phyloP scores from a whole-genome alignment of 2,113 vertebrate genomes.

The Orientallactaga bullata region DNA sequence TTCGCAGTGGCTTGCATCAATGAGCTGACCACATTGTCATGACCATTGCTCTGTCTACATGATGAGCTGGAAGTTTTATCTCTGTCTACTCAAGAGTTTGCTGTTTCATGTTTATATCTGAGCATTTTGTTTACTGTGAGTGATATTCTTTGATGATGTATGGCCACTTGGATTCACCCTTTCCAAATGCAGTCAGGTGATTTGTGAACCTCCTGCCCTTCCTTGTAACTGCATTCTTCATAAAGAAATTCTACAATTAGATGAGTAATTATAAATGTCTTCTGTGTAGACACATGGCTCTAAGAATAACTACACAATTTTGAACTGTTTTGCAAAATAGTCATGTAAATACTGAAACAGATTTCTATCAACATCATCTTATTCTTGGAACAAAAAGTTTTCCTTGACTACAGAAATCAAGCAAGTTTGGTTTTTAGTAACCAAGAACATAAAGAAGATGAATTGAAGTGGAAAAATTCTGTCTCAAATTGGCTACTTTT shows the following conservation, averaged over 20 bases:
- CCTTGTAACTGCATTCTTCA: conserved; percentile 30
- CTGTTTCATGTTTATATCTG: conserved; percentile 42
- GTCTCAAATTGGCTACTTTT: conserved; percentile 71
- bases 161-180: conserved; percentile 45
- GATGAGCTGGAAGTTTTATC: conserved; percentile 49
- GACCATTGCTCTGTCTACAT: neutral
- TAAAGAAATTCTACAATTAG: conserved; percentile 48
- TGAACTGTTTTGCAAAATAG: conserved; percentile 63
- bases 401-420: conserved; percentile 62
- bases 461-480: conserved; percentile 54
- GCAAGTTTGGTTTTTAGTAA: conserved; percentile 63
- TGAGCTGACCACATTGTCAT: conserved; percentile 50
- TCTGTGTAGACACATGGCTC: conserved; percentile 62
- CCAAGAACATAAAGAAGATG: conserved; percentile 64
- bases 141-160: neutral
- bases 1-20: conserved; percentile 72
- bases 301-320: conserved; percentile 64
- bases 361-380: conserved; percentile 76
- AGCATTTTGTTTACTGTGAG: conserved; percentile 25
- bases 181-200: conserved; percentile 16
- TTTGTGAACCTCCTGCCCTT: neutral
- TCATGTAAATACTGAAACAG: conserved; percentile 33
- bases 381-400: neutral
- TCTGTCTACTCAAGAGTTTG: conserved; percentile 41
- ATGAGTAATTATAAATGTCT: conserved; percentile 68